Conservation (phyloP, 2,888 invertebrate genomes). For the Sabellastarte sp. region DNA sequence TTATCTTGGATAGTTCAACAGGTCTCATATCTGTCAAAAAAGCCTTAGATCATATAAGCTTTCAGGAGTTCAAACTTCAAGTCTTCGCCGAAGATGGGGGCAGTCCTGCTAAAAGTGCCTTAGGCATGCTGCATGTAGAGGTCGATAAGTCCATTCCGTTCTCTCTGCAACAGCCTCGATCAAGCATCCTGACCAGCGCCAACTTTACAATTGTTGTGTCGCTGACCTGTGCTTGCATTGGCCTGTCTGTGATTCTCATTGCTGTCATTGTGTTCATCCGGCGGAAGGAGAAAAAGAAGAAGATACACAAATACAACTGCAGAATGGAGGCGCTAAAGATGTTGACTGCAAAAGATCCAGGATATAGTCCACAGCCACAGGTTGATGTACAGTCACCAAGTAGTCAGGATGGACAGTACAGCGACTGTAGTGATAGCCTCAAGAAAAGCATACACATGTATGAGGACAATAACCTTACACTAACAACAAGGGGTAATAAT, state of each 20-base stretch:
- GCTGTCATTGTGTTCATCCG: neutral
- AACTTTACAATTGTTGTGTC: neutral
- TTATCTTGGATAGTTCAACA: neutral
- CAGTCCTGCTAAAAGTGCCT: neutral
- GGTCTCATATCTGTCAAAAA: neutral
- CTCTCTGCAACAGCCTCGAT: neutral
- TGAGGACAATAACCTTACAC: no score
- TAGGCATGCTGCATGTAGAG: neutral
- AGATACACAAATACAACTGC: constrained; percentile 1
- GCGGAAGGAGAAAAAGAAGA: neutral
- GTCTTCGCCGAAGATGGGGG: neutral
- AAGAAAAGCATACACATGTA: no score
- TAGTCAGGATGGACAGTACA: no score
- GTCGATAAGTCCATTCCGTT: neutral
- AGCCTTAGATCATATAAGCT: neutral
- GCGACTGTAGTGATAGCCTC: no score
- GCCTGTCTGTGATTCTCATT: neutral
- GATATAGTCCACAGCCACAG: no score
- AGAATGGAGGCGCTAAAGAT: neutral
- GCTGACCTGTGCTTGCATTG: neutral
- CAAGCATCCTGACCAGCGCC: neutral
- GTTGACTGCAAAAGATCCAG: no score
- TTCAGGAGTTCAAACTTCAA: neutral
- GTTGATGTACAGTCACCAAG: no score
- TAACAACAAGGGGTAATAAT: no score